phyloP scores from a whole-genome alignment of 2,888 invertebrate genomes.

The Limnephilus rhombicus region DNA sequence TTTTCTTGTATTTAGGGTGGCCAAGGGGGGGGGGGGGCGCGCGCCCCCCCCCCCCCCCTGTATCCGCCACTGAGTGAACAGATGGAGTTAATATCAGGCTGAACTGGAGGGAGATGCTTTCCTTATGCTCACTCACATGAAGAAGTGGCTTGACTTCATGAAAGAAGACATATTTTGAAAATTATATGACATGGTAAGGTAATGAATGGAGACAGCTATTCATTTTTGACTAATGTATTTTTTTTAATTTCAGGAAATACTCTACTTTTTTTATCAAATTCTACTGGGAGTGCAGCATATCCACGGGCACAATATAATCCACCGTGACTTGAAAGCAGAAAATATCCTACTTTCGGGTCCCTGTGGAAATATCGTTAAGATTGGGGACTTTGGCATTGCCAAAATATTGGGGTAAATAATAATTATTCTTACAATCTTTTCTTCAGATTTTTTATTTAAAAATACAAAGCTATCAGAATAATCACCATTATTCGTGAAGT shows the following conservation, averaged over 20 bases:
- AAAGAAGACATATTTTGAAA: neutral
- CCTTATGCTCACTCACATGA: too few species aligned
- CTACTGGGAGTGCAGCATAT: conserved; percentile 88
- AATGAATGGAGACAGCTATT: neutral
- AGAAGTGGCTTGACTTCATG: conserved; percentile 20
- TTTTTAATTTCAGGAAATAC: conserved; percentile 79
- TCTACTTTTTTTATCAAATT: conserved; percentile 85
- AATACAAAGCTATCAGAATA: neutral
- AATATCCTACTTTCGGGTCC: conserved; percentile 88
- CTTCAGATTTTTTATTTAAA: neutral
- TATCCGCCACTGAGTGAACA: too few species aligned
- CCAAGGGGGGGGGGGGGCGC: too few species aligned
- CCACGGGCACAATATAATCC: conserved; percentile 87
- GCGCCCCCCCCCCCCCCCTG: too few species aligned
- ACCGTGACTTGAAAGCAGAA: conserved; percentile 90
- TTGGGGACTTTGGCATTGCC: conserved; percentile 92
- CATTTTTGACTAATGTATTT: neutral
- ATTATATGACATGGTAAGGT: neutral
- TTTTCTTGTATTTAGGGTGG: too few species aligned
- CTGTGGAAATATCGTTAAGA: conserved; percentile 83
- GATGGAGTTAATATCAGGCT: too few species aligned
- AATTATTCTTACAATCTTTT: neutral
- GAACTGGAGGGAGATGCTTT: too few species aligned
- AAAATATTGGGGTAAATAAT: conserved; percentile 80
- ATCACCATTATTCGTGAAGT: neutral